These are phyloP conservation scores for Paelopatides confundens DNA, from an alignment of 53 echinoderm and acorn worm genomes.

Conservation along the genomic window DNA sequence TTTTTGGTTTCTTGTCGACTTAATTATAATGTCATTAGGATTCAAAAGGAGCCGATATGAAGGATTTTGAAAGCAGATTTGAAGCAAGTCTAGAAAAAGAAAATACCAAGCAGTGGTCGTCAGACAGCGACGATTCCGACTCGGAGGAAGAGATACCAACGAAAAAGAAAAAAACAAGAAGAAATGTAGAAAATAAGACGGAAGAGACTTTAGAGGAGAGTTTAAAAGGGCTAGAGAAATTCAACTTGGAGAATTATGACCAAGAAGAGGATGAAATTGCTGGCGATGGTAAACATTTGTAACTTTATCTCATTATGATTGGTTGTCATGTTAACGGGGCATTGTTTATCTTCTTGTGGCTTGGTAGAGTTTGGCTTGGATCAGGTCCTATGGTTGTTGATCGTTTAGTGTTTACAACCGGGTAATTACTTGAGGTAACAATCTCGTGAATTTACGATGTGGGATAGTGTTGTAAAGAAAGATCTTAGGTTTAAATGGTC, in stretches of 20 bases:
- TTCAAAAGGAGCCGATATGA: conserved; percentile 7
- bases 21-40: not conserved
- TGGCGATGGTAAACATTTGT: not conserved
- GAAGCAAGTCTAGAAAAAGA: conserved; percentile 44
- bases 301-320: no score
- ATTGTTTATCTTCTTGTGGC: no score
- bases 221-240: conserved; percentile 81
- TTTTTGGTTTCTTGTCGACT: not conserved
- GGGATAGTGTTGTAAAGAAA: no score
- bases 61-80: not conserved
- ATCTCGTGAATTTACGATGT: no score
- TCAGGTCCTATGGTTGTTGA: no score
- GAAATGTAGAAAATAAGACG: not conserved
- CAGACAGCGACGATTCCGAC: conserved; percentile 39
- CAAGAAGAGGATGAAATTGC: conserved; percentile 29
- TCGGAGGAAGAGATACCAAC: conserved; percentile 47
- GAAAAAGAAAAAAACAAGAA: conserved; percentile 61
- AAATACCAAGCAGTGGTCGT: conserved; percentile 24
- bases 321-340: no score
- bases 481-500: no score
- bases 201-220: conserved; percentile 22
- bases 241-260: conserved; percentile 78
- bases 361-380: not conserved
- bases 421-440: no score
- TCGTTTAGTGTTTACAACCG: no score